Conservation (phyloP, 2,113 vertebrate genomes). For the Scolopax mira region DNA sequence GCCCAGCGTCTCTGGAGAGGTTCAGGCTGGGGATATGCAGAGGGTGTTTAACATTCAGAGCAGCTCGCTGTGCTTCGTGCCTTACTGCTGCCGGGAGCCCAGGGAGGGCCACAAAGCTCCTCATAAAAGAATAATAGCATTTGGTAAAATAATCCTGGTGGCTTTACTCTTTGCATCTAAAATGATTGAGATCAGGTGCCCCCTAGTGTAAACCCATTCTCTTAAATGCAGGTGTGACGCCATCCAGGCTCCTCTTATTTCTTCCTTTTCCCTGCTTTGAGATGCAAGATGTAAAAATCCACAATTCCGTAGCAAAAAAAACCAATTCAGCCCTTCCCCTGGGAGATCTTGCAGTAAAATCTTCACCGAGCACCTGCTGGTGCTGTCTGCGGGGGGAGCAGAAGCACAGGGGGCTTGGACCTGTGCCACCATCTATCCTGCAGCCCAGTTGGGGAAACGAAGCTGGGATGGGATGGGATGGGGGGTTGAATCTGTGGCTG, state of each 20-base stretch:
- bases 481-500: not conserved
- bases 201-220: not conserved
- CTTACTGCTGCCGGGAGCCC: not conserved
- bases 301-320: not conserved
- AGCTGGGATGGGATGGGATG: not conserved
- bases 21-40: not conserved
- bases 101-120: not conserved
- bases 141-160: not conserved
- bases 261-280: not conserved
- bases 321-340: not conserved
- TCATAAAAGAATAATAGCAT: not conserved
- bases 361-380: not conserved
- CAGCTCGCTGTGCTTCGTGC: slow-evolving; percentile 2
- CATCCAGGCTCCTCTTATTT: not conserved
- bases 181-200: not conserved
- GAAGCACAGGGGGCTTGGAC: not conserved
- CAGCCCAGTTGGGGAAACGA: not conserved
- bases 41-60: slow-evolving; percentile 55
- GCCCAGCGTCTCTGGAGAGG: not conserved
- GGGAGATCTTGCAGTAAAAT: not conserved
- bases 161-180: not conserved
- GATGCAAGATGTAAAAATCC: not conserved
- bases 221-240: not conserved
- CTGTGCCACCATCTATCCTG: not conserved
- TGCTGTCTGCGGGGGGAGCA: not conserved